These are phyloP conservation scores for Acronicta leporina DNA, from an alignment of 2,888 invertebrate genomes.

Conservation along the genomic window DNA sequence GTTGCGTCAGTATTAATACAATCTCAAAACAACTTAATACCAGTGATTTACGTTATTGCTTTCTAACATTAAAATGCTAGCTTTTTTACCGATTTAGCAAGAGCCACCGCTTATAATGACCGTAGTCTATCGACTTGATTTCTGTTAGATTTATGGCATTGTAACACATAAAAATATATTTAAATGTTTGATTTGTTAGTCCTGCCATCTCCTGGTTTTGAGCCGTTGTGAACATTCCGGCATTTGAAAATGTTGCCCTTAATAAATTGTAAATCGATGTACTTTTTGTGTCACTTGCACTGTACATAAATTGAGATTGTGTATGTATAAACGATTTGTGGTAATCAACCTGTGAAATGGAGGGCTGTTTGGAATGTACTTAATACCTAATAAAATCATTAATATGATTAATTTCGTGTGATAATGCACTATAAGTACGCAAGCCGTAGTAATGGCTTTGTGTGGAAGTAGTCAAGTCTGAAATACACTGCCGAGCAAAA, in stretches of 20 bases:
- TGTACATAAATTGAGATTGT: constrained; percentile 70
- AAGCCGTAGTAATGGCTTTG: constrained; percentile 26
- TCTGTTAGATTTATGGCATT: constrained; percentile 30
- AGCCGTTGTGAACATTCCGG: constrained; percentile 55
- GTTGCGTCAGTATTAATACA: constrained; percentile 62
- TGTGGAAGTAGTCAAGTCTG: constrained; percentile 52
- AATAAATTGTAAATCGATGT: constrained; percentile 54
- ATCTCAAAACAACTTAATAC: constrained; percentile 56
- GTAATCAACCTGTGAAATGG: constrained; percentile 62
- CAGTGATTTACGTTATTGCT: constrained; percentile 44
- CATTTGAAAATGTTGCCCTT: constrained; percentile 48
- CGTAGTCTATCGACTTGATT: constrained; percentile 3
- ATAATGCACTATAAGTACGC: constrained; percentile 69
- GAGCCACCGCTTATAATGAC: constrained; percentile 1
- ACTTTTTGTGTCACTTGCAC: constrained; percentile 55
- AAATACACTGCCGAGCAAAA: constrained; percentile 56
- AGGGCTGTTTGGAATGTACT: constrained; percentile 80
- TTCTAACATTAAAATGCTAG: constrained; percentile 7
- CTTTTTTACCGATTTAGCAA: constrained; percentile 2
- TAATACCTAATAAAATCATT: constrained; percentile 70
- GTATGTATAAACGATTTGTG: constrained; percentile 62
- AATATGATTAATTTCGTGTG: constrained; percentile 70
- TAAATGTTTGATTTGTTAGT: constrained; percentile 19
- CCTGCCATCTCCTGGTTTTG: constrained; percentile 43
- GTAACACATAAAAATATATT: constrained; percentile 42